Evolutionary conservation across 2,888 invertebrate genomes (phyloP), one percentile per base, ranked within the genome.

Genomic region (Onchidella celtica): DNA sequence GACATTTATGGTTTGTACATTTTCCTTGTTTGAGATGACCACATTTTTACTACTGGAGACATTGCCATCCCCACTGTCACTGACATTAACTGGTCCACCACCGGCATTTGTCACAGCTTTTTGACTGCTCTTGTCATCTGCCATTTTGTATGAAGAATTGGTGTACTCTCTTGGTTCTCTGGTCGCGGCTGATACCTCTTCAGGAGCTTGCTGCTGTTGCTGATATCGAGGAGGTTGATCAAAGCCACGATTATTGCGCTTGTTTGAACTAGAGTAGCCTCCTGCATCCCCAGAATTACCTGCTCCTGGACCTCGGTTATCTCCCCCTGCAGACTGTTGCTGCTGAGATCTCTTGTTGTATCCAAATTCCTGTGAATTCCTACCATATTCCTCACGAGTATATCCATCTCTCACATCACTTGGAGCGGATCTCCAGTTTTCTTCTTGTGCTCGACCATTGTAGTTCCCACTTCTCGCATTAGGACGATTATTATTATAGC

Each of bases 11-110:
- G 85, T 86, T 72, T 86, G 85, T 2, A 85, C 81, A 38, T 84
- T 85, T 40, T 86, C 86, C 69, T 85, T 86, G 76, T 86, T 85
- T 27, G 85, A 86, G 72, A 86, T 84, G 61, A 86, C 82, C 3
- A 75, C 32, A 40, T 73, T 75, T n/a, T 81, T 65, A 29, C 66
- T 73, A 40, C 29, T 69, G n/a, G 57, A 32, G 1, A 36, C 9
- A 24, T 17, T 32, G 21, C 29, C 29, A 27, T 61, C 40, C 14
- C 63, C 70, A 61, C 32, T 68, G 11, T 6, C 38, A 36, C 11
- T 55, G 21, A 17, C 57, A 29, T 68, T 29, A 11, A 24, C 34
- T 24, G 59, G 34, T 1, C 34, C 27, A 32, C 29, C 32, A n/a
- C 34, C 11, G 1, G 34, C 21, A 2, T 21, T 47, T 32, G n/a